phyloP scores from a whole-genome alignment of 2,797 vertebrate genomes.

The Antrozous pallidus region DNA sequence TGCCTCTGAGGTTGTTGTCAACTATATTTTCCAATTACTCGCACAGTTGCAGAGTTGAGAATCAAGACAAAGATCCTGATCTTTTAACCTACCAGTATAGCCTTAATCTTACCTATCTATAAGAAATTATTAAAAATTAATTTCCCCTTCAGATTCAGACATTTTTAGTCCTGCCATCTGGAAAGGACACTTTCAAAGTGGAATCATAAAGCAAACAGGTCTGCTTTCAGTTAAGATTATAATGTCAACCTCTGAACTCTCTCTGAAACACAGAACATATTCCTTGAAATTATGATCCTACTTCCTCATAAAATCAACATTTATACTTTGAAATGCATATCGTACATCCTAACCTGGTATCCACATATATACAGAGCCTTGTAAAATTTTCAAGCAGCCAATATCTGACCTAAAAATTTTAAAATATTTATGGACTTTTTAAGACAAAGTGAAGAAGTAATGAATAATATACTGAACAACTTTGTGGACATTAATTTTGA shows the following conservation, averaged over 20 bases:
- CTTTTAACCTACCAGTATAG: neutral
- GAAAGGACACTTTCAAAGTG: neutral
- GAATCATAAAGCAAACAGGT: neutral
- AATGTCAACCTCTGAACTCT: conserved; percentile 40
- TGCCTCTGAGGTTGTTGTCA: neutral
- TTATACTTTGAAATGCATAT: neutral
- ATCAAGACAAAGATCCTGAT: conserved; percentile 25
- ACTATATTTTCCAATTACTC: neutral
- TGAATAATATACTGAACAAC: neutral
- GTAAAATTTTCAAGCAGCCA: neutral
- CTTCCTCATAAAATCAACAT: conserved; percentile 26
- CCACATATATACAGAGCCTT: neutral
- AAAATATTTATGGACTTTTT: conserved; percentile 32
- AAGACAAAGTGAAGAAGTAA: neutral
- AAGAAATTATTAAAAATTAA: conserved; percentile 34
- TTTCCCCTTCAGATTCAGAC: neutral
- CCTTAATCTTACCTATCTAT: conserved; percentile 26
- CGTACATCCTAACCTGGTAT: neutral
- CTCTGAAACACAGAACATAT: neutral
- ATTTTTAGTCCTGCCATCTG: conserved; percentile 25
- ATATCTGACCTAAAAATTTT: neutral
- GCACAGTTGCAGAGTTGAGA: neutral
- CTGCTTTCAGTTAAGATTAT: conserved; percentile 46
- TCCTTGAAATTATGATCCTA: conserved; percentile 38
- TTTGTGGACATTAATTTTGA: neutral